Conservation (phyloP, 2,888 invertebrate genomes). For the Dendrolimus pini region DNA sequence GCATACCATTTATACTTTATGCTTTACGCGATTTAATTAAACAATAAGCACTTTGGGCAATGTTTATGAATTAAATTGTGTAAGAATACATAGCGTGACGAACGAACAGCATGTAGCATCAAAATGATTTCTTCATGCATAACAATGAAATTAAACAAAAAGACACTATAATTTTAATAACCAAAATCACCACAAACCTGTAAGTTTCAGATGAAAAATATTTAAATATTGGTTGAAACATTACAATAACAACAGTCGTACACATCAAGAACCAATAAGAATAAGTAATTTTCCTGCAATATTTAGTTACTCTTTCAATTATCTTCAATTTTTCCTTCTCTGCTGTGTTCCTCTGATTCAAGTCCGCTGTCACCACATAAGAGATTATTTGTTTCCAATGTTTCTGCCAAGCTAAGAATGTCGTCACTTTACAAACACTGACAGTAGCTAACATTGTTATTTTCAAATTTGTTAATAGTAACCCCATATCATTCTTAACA, state of each 20-base stretch:
- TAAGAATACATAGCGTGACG: too few relatives aligned
- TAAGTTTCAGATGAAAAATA: constrained; percentile 37
- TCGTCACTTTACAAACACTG: constrained; percentile 46
- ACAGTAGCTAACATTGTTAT: constrained; percentile 56
- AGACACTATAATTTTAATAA: too few relatives aligned
- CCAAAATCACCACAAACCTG: constrained; percentile 1
- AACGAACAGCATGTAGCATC: too few relatives aligned
- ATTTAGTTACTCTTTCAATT: constrained; percentile 38
- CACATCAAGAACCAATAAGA: constrained; percentile 55
- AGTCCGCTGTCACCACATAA: constrained; percentile 48
- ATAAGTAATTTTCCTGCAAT: constrained; percentile 54
- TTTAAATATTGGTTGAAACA: constrained; percentile 45
- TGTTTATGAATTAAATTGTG: too few relatives aligned
- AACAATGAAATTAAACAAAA: too few relatives aligned
- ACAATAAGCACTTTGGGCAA: too few relatives aligned
- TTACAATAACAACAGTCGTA: constrained; percentile 47
- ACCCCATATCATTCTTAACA: constrained; percentile 45
- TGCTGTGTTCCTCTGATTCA: constrained; percentile 29
- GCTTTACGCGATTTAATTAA: too few relatives aligned
- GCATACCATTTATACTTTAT: too few relatives aligned
- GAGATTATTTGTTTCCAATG: constrained; percentile 48
- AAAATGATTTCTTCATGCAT: too few relatives aligned
- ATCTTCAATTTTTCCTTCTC: constrained; percentile 26
- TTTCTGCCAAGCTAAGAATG: constrained; percentile 49
- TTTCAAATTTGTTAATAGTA: constrained; percentile 53